Evolutionary conservation across 2,113 vertebrate genomes (phyloP), one percentile per base, ranked within the genome.

Genomic region (Desmodus rotundus): DNA sequence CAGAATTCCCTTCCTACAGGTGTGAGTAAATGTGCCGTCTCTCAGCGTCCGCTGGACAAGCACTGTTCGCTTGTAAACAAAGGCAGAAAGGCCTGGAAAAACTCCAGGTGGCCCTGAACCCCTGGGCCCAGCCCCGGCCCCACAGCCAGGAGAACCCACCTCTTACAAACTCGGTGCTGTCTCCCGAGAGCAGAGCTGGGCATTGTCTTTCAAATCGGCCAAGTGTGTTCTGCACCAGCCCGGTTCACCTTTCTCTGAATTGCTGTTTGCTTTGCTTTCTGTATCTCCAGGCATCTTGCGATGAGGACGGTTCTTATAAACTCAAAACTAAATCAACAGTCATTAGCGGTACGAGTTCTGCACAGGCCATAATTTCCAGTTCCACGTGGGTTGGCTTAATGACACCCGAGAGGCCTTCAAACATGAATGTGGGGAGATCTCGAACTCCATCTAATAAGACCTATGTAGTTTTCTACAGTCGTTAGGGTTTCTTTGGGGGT

Each of bases 31-130:
- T 28, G 7, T 24, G 4, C 3, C 26, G 33, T 13, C 28, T 5
- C 19, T 22, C 36, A 38, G 15, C 24, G 28, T 36, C 41, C 3
- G 13, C 5, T 1, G 16, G 4, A 20, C 22, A 17, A 47, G 20
- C 2, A 12, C 16, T 28, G 50, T 20, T 47, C 5, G 0, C 2
- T 45, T 22, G 3, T 10, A 15, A 7, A 2, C 1, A 0, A 7
- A 0, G 6, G 54, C 28, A 36, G 28, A 61, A 70, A 14, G 0
- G 12, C 36, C 17, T n/a, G 4, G 5, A 7, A 52, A 28, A 12
- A 1, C 36, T 8, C n/a, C 24, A 24, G 14, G 31, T 0, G 11
- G 17, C 1, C 36, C 26, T 7, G 17, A 3, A 19, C 45, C 43
- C 45, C 28, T 8, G 24, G 22, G 10, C 20, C 9, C 16, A 4